Base-by-base conservation (phyloP, 2,888 invertebrate species). In the Cantharis rufa region DNA sequence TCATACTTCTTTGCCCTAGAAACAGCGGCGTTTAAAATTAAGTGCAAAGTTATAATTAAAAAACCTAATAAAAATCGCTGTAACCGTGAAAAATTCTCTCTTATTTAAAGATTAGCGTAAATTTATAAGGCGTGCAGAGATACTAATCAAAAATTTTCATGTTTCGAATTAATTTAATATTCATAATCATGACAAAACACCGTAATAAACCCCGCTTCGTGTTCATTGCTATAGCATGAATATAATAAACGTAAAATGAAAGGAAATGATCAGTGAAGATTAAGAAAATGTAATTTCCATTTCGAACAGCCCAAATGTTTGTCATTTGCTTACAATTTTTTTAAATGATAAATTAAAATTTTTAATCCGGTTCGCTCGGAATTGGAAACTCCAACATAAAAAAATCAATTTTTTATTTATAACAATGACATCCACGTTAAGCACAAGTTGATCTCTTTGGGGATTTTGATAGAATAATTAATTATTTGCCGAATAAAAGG, bases 401-500 rank as follows among this genome's bases (percentile, higher is more conserved):
- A 18, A 66, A 66, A 66, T 66, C 21, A 66, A 66, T 66, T 66
- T 66, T 66, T 63, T 66, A n/a, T 16, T n/a, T 48, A 48, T n/a
- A n/a, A 48, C 48, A 48, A 48, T 48, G n/a, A 48, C 48, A 48
- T 48, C n/a, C 32, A 32, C 32, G 7, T 32, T 32, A 11, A 32
- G 32, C 32, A 32, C 13, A 10, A 28, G 28, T 63, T 28, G 71
- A 71, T 75, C 75, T 62, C 27, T 21, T 24, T 18, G 16, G 21
- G 70, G 28, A n/a, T 63, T 16, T 68, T 69, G 75, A 75, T 69
- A 71, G 69, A 75, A 62, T 71, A 75, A 75, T 75, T 27, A 71
- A 69, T 75, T 75, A 68, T 62, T 48, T 15, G 21, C 16, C 27
- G 75, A 71, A 75, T 75, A 75, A 75, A 71, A 75, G 71, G 71